phyloP scores from a whole-genome alignment of 1,140 invertebrate species.

The Asobara japonica region DNA sequence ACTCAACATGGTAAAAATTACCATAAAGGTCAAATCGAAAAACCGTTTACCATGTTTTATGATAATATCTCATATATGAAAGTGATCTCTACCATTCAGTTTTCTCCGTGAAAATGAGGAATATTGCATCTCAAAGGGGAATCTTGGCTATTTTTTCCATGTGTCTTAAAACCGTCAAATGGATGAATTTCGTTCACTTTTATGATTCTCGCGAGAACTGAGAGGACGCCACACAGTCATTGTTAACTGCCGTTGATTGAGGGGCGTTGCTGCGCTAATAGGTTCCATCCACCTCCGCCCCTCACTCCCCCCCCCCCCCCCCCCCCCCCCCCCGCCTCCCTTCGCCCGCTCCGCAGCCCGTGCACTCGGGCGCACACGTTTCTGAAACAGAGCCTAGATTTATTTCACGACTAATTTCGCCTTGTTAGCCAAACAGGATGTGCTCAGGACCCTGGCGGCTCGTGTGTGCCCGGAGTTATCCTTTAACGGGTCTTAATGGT shows the following conservation, averaged over 20 bases:
- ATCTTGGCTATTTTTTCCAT: too few relatives aligned
- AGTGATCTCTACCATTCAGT: too few relatives aligned
- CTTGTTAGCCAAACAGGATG: slow-evolving; percentile 41
- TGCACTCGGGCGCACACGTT: background rate
- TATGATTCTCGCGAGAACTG: slow-evolving; percentile 14
- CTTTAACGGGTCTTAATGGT: slow-evolving; percentile 37
- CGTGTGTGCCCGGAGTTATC: slow-evolving; percentile 24
- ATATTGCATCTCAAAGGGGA: too few relatives aligned
- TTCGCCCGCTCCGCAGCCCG: background rate
- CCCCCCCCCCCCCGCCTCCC: background rate
- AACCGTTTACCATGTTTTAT: too few relatives aligned
- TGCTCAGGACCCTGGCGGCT: slow-evolving; percentile 20
- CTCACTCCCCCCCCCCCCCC: background rate
- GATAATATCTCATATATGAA: too few relatives aligned
- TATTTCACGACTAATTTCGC: slow-evolving; percentile 43
- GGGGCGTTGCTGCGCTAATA: slow-evolving; percentile 38
- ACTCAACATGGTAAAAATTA: too few relatives aligned
- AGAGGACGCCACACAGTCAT: slow-evolving; percentile 22
- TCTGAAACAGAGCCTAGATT: slow-evolving; percentile 34
- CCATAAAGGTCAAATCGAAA: too few relatives aligned
- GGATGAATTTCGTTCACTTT: background rate
- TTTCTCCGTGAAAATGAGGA: too few relatives aligned
- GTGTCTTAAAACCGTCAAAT: background rate
- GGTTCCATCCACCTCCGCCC: slow-evolving; percentile 29
- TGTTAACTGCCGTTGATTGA: slow-evolving; percentile 42